These are phyloP conservation scores for Cetonia aurata DNA, from an alignment of 2,888 invertebrate species.

Conservation along the genomic window DNA sequence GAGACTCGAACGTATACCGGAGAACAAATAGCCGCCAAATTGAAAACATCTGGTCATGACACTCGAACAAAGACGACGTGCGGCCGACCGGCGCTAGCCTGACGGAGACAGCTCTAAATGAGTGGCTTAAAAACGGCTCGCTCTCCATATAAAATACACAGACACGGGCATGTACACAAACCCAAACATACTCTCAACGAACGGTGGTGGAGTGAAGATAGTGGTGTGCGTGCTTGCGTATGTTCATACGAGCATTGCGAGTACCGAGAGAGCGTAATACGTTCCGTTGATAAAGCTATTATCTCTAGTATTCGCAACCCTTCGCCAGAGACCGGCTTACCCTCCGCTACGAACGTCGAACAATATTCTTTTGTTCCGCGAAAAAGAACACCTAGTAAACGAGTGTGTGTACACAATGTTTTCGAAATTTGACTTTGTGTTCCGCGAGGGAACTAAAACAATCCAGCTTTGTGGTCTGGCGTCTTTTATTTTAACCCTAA, in stretches of 20 bases:
- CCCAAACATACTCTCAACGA: constrained; percentile 31
- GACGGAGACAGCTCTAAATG: constrained; percentile 60
- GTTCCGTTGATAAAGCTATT: constrained; percentile 38
- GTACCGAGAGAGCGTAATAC: constrained; percentile 32
- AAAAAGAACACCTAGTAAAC: constrained; percentile 33
- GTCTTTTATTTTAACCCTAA: constrained; percentile 1
- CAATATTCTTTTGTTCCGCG: constrained; percentile 33
- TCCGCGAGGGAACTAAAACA: constrained; percentile 1
- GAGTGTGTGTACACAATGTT: constrained; percentile 19
- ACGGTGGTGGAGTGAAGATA: constrained; percentile 1
- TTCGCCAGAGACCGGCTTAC: constrained; percentile 28
- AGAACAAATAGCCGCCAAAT: constrained; percentile 64
- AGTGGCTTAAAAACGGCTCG: constrained; percentile 48
- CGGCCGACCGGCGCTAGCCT: constrained; percentile 66
- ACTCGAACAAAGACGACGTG: constrained; percentile 67
- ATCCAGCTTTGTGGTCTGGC: background rate
- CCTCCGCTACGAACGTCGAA: constrained; percentile 24
- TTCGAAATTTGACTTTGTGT: constrained; percentile 25
- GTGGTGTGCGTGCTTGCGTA: constrained; percentile 41
- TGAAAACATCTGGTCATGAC: constrained; percentile 69
- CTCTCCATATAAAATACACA: constrained; percentile 35
- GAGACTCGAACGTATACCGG: constrained; percentile 54
- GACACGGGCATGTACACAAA: constrained; percentile 20
- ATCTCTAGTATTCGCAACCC: constrained; percentile 39
- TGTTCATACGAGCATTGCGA: constrained; percentile 34